Percentiles rank a stretch among this genome's conserved stretches.
Evolutionary conservation across 1,140 invertebrate species (phyloP).

Genomic region (Samia ricini): DNA sequence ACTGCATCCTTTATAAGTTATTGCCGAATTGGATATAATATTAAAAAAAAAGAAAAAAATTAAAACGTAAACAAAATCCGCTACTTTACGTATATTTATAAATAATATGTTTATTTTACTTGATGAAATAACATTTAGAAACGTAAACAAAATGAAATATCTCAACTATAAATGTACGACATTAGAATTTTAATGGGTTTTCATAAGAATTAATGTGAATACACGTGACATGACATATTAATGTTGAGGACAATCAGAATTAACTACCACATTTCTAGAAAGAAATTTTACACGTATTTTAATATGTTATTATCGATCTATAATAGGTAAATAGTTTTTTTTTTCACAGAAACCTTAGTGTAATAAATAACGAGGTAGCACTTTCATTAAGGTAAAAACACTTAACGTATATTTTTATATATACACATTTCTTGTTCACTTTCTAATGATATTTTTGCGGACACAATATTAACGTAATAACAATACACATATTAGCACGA

Average conservation of each 20-base stretch:
- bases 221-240: too few relatives aligned
- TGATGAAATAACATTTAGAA: too few relatives aligned
- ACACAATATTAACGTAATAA: neutral
- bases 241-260: too few relatives aligned
- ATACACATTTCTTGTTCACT: neutral
- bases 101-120: too few relatives aligned
- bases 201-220: too few relatives aligned
- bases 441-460: neutral
- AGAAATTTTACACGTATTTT: too few relatives aligned
- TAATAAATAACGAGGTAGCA: neutral
- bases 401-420: neutral
- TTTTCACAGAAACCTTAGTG: neutral
- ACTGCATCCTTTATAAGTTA: slow-evolving; percentile 21
- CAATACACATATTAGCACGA: neutral
- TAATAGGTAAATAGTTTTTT: too few relatives aligned
- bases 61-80: neutral
- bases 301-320: too few relatives aligned
- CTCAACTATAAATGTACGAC: too few relatives aligned
- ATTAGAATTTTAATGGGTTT: too few relatives aligned
- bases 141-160: neutral
- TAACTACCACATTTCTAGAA: too few relatives aligned
- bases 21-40: slow-evolving; percentile 14
- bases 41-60: too few relatives aligned
- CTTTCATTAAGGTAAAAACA: neutral
- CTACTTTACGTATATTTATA: neutral